These are phyloP conservation scores for Drosophila colorata DNA, from an alignment of 2,888 invertebrate species.

Conservation along the genomic window DNA sequence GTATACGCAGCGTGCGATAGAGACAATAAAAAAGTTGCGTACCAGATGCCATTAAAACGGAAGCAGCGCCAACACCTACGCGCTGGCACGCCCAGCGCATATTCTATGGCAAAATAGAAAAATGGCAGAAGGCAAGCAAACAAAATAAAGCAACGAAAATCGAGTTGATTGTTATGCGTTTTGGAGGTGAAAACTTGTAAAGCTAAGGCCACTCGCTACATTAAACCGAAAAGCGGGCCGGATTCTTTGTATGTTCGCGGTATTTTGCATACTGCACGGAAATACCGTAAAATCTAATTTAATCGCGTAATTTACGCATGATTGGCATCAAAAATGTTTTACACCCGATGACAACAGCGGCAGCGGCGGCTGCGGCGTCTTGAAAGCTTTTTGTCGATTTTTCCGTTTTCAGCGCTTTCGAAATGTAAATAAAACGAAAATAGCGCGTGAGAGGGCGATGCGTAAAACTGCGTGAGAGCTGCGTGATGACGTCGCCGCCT, in stretches of 20 bases:
- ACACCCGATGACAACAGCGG: constrained; percentile 48
- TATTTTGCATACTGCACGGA: constrained; percentile 63
- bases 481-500: constrained; percentile 71
- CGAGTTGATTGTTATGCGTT: constrained; percentile 31
- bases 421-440: constrained; percentile 74
- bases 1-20: constrained; percentile 68
- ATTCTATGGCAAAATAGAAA: constrained; percentile 31
- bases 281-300: constrained; percentile 69
- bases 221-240: constrained; percentile 24
- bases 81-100: constrained; percentile 45
- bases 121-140: constrained; percentile 12
- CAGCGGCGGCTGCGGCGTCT: constrained; percentile 1
- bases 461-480: constrained; percentile 53
- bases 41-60: constrained; percentile 69
- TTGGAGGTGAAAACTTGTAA: constrained; percentile 59
- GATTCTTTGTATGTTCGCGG: constrained; percentile 21
- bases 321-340: constrained; percentile 71
- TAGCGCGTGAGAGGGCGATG: constrained; percentile 44
- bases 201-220: constrained; percentile 42
- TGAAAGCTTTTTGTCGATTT: constrained; percentile 38
- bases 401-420: constrained; percentile 58
- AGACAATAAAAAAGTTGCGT: constrained; percentile 56
- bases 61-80: constrained; percentile 61
- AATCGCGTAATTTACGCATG: constrained; percentile 81
- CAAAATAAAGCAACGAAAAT: constrained; percentile 25